phyloP scores from a whole-genome alignment of 2,888 invertebrate genomes.

The Caenorhabditis sp. region DNA sequence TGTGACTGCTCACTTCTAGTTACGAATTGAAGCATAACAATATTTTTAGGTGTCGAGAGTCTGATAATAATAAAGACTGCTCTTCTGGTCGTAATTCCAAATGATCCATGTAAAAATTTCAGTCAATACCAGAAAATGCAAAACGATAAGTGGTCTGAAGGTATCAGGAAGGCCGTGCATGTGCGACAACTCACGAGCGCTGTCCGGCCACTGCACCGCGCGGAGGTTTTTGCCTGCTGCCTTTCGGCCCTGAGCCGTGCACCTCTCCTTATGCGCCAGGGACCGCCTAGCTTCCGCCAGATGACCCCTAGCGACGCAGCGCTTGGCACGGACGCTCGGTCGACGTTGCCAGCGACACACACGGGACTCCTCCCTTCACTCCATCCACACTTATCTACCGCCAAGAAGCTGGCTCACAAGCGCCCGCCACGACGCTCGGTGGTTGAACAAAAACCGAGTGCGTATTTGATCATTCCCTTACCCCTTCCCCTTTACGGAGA shows the following conservation, averaged over 20 bases:
- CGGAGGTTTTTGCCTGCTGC: conserved; percentile 80
- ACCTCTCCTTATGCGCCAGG: conserved; percentile 77
- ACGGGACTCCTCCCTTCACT: conserved; percentile 74
- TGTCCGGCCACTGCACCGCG: conserved; percentile 78
- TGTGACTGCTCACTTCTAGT: conserved; percentile 10
- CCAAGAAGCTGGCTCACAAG: conserved; percentile 76
- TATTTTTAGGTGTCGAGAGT: too few relatives aligned
- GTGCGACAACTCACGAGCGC: conserved; percentile 70
- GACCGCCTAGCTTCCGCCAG: conserved; percentile 66
- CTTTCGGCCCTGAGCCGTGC: conserved; percentile 79
- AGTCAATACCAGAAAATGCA: conserved; percentile 32
- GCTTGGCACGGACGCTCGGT: conserved; percentile 77
- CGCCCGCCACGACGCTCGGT: conserved; percentile 74
- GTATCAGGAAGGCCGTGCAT: conserved; percentile 68
- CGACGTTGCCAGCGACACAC: conserved; percentile 68
- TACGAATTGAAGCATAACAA: too few relatives aligned
- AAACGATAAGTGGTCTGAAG: conserved; percentile 70
- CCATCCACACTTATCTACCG: conserved; percentile 72
- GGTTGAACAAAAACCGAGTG: conserved; percentile 7
- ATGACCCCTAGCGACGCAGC: conserved; percentile 73
- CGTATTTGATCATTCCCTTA: too few relatives aligned
- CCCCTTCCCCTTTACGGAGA: too few relatives aligned
- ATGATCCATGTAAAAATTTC: too few relatives aligned
- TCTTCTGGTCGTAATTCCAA: too few relatives aligned
- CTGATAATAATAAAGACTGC: too few relatives aligned